Evolutionary conservation across 2,797 vertebrate species (phyloP).

Genomic region (Mergus octosetaceus): DNA sequence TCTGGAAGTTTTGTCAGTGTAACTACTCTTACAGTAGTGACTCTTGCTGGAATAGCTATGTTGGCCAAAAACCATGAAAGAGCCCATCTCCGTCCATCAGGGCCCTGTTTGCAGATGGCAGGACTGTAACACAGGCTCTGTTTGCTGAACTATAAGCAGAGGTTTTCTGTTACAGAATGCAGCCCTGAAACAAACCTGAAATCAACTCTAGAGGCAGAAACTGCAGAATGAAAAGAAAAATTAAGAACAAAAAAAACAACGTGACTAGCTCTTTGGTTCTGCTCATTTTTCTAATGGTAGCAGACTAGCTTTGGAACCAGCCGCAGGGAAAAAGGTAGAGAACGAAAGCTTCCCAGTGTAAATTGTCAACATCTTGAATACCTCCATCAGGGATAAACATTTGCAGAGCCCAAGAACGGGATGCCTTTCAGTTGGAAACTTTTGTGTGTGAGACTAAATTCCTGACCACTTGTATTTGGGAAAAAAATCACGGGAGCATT

Average conservation of each 20-base stretch:
- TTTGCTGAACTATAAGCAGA: not conserved
- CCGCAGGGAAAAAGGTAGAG: not conserved
- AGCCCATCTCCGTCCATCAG: not conserved
- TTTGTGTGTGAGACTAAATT: not conserved
- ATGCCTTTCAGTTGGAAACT: not conserved
- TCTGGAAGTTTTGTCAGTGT: conserved; percentile 22
- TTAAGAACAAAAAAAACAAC: not conserved
- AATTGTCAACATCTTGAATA: conserved; percentile 16
- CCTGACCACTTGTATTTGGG: not conserved
- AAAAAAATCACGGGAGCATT: not conserved
- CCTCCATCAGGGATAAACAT: not conserved
- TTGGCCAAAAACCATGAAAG: conserved; percentile 10
- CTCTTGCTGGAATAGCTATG: not conserved
- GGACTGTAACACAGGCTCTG: not conserved
- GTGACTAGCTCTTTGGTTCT: not conserved
- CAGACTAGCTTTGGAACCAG: conserved; percentile 5
- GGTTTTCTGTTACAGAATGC: conserved; percentile 29
- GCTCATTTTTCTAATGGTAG: not conserved
- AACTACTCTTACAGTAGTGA: not conserved
- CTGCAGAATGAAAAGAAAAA: not conserved
- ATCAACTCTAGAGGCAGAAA: conserved; percentile 10
- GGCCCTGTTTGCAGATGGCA: not conserved
- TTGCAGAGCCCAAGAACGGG: not conserved
- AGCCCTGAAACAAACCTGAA: conserved; percentile 22
- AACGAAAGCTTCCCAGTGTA: not conserved